Conservation (phyloP, 2,888 invertebrate genomes). For the Zygothrica quintamaculata region DNA sequence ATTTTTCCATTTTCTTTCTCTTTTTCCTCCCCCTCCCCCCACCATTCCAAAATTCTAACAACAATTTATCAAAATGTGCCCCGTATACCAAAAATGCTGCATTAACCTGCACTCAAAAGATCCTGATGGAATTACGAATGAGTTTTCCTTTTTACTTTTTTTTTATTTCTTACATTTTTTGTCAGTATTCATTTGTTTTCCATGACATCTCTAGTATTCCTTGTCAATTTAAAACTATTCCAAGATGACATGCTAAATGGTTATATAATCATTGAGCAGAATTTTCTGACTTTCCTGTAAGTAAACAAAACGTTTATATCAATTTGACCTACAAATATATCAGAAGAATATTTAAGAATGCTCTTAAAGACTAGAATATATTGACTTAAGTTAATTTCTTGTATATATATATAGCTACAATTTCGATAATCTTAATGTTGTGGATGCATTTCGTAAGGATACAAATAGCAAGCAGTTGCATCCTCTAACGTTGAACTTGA, state of each 20-base stretch:
- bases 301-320: no score
- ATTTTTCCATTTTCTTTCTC: conserved; percentile 25
- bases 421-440: neutral
- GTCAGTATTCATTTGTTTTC: conserved; percentile 58
- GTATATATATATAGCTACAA: no score
- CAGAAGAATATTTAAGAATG: neutral
- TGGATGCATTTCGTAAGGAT: neutral
- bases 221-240: conserved; percentile 31
- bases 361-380: neutral
- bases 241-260: conserved; percentile 20
- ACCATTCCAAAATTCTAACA: conserved; percentile 38
- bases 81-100: conserved; percentile 15
- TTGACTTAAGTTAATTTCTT: no score
- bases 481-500: conserved; percentile 52
- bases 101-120: neutral
- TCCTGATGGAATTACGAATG: conserved; percentile 29
- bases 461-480: neutral
- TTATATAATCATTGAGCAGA: conserved; percentile 15
- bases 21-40: no score
- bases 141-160: no score
- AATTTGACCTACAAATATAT: no score
- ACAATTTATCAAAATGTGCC: conserved; percentile 63
- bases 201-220: conserved; percentile 24
- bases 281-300: no score
- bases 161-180: conserved; percentile 4